A percentile compares a stretch with the other conserved stretches of the same genome.
phyloP scores from a whole-genome alignment of 2,113 vertebrate species.

The Catharus bicknelli region DNA sequence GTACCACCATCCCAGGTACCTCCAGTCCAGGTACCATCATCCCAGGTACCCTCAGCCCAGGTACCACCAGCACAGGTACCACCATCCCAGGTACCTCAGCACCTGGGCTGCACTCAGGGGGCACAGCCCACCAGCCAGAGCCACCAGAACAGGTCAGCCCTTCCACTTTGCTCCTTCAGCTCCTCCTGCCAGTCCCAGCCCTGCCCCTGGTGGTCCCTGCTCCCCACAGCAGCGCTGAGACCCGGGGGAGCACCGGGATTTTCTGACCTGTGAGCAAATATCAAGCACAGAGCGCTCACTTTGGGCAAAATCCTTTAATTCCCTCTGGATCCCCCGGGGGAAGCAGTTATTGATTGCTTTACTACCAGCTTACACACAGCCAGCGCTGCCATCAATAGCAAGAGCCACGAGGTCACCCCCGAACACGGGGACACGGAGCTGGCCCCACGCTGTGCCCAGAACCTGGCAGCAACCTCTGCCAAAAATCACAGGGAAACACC shows the following conservation, averaged over 20 bases:
- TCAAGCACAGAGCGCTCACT: background rate
- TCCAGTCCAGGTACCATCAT: background rate
- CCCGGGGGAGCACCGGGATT: background rate
- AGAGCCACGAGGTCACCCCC: background rate
- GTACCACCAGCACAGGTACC: too few species aligned
- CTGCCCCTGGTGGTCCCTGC: fast-evolving
- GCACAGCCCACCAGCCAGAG: background rate
- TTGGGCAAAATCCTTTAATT: conserved; percentile 30
- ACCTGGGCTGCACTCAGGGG: background rate
- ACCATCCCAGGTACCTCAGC: fast-evolving
- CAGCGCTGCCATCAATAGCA: background rate
- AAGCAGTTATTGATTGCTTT: background rate
- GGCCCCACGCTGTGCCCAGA: background rate
- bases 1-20: fast-evolving
- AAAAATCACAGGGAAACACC: background rate
- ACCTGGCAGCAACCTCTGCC: background rate
- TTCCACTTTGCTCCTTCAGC: background rate
- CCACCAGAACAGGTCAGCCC: fast-evolving
- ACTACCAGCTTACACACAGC: background rate
- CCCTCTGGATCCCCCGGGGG: background rate
- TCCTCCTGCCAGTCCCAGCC: background rate
- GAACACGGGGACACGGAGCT: background rate
- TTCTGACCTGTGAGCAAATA: conserved; percentile 33
- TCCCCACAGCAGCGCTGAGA: fast-evolving
- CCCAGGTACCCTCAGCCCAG: fast-evolving